Base-by-base conservation (phyloP, 1,140 invertebrate genomes). In the Drosophila orena region DNA sequence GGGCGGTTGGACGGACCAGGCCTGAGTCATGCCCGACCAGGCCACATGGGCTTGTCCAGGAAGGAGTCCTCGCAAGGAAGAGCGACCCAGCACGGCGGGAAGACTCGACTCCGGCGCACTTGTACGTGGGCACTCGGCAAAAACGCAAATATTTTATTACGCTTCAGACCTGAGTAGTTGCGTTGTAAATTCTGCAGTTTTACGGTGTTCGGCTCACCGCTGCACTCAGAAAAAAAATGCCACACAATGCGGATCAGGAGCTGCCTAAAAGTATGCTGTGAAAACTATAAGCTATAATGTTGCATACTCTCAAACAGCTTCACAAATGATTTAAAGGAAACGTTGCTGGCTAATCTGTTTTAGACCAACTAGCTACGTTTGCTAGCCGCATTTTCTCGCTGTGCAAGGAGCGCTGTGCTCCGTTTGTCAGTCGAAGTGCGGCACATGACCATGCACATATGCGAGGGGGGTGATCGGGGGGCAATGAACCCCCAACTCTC, bases 101-200 rank as follows among this genome's bases (percentile, higher is more conserved):
- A 52, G 66, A 52, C 46, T 56, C 58, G 66, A 52, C 46, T 56
- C 58, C 54, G 38, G 22, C 34, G 22, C 34, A 53, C 40, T 52
- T 77, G 68, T 77, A 65, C 62, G 78, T 78, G 79, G 61, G 46
- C 79, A 75, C 71, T 84, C 77, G 70, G 81, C 65, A 80, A 84
- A 88, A 81, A 84, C 71, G 79, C 86, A 91, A 90, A 90, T 90
- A 90, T 90, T 90, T 90, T 90, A 90, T 90, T 90, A 90, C 86
- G 64, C 72, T 91, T 90, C 86, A 88, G 86, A 90, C 86, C 84
- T 86, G 86, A 90, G 86, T 90, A 90, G 86, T 90, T 90, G 75
- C 66, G 76, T 88, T 90, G 86, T 90, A 90, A 90, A 90, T 90
- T 90, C 90, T 75, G 81, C 73, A 88, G 81, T 90, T 90, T 90